Conservation (phyloP, 37 sponge, comb jelly and placozoan species). For the Chondrosia reniformis region DNA sequence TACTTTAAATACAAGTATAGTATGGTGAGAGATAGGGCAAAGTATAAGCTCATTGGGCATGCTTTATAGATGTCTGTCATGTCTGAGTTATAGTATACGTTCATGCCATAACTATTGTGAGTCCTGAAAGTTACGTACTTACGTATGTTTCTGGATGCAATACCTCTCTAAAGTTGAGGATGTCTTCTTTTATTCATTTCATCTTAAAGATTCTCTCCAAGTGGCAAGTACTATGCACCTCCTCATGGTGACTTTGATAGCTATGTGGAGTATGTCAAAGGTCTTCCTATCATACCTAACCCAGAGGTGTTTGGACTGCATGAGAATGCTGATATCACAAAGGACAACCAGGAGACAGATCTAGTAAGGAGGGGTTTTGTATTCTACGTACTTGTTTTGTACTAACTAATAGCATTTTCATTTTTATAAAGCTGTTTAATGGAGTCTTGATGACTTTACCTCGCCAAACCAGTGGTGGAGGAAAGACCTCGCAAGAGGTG, state of each 20-base stretch:
- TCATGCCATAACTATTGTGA: background rate
- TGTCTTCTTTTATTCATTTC: too few relatives aligned
- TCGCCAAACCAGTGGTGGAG: constrained; percentile 84
- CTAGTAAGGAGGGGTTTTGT: constrained; percentile 22
- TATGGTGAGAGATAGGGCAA: too few relatives aligned
- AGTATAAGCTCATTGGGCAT: too few relatives aligned
- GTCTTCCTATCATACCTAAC: constrained; percentile 89
- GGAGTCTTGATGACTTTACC: constrained; percentile 89
- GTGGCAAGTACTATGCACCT: constrained; percentile 90
- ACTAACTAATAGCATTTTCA: too few relatives aligned
- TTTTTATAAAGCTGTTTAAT: constrained; percentile 72
- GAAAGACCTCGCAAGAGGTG: constrained; percentile 90
- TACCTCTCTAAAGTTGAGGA: too few relatives aligned
- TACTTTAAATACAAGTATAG: too few relatives aligned
- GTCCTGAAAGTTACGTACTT: background rate
- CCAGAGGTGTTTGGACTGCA: constrained; percentile 99
- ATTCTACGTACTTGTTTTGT: too few relatives aligned
- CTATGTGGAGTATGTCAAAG: constrained; percentile 88
- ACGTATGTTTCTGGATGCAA: too few relatives aligned
- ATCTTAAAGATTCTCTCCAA: constrained; percentile 80
- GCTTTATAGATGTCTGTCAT: too few relatives aligned
- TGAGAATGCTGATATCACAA: constrained; percentile 98
- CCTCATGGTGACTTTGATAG: constrained; percentile 77
- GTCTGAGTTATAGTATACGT: too few relatives aligned
- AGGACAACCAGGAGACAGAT: constrained; percentile 94